These are phyloP conservation scores for Amblyjoppa proteus DNA, from an alignment of 2,888 invertebrate genomes.

Conservation along the genomic window DNA sequence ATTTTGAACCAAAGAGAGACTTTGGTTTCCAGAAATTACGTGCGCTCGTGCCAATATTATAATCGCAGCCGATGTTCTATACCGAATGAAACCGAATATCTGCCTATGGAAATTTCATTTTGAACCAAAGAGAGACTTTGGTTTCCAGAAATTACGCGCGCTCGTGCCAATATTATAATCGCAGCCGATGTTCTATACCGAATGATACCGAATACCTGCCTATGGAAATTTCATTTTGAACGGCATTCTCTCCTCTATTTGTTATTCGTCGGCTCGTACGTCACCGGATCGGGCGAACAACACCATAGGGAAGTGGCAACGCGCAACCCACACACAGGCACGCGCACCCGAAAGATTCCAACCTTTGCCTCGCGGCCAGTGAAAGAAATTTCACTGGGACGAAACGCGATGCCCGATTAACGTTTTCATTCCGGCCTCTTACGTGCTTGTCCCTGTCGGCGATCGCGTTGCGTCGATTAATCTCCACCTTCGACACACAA, in stretches of 20 bases:
- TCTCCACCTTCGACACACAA: constrained; percentile 4
- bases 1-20: too few relatives aligned
- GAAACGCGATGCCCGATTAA: background rate
- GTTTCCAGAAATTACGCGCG: constrained; percentile 24
- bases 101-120: background rate
- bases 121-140: background rate
- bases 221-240: background rate
- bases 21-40: constrained; percentile 29
- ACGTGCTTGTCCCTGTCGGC: background rate
- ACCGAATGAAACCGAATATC: background rate
- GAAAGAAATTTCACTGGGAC: constrained; percentile 34
- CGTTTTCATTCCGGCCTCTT: background rate
- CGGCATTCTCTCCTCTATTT: background rate
- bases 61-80: background rate
- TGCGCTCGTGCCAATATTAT: constrained; percentile 17
- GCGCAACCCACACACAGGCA: constrained; percentile 8
- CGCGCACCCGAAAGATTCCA: constrained; percentile 1
- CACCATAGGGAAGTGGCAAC: constrained; percentile 3
- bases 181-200: background rate
- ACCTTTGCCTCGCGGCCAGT: constrained; percentile 22
- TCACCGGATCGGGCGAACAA: background rate
- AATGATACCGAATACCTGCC: background rate
- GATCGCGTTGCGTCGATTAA: constrained; percentile 38
- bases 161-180: constrained; percentile 23
- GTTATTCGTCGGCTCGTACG: background rate